Evolutionary conservation across 1,140 invertebrate genomes (phyloP).

Genomic region (Pararge aegeria): DNA sequence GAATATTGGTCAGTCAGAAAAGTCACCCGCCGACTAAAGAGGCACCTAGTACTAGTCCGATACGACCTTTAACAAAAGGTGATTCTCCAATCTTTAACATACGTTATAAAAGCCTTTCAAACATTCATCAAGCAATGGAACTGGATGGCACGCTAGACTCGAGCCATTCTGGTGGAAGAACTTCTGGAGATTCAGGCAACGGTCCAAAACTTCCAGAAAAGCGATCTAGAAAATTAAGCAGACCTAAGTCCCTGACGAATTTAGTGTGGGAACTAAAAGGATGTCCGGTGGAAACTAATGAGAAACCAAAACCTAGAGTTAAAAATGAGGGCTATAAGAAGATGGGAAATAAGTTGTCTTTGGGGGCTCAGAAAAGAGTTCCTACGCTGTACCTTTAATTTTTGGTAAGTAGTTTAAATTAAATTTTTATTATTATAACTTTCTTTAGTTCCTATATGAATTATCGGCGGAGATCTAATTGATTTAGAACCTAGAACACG

Average conservation of each 20-base stretch:
- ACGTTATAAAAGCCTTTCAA: conserved; percentile 90
- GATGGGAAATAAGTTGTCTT: conserved; percentile 70
- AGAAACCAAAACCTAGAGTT: conserved; percentile 81
- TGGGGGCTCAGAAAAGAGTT: conserved; percentile 74
- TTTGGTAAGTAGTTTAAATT: conserved; percentile 49
- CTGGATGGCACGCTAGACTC: conserved; percentile 91
- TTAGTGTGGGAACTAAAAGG: conserved; percentile 90
- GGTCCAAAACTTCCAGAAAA: conserved; percentile 90
- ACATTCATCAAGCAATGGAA: conserved; percentile 89
- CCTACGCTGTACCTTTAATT: conserved; percentile 76
- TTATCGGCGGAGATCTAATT: too few relatives aligned
- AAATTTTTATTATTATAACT: background rate
- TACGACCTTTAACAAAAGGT: conserved; percentile 81
- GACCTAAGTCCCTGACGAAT: conserved; percentile 91
- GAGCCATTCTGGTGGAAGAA: conserved; percentile 91
- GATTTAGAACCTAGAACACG: too few relatives aligned
- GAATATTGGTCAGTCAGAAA: conserved; percentile 85
- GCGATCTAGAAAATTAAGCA: conserved; percentile 86
- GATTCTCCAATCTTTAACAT: conserved; percentile 91
- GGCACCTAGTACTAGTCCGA: conserved; percentile 81
- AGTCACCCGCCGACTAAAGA: conserved; percentile 87
- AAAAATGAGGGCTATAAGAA: conserved; percentile 81
- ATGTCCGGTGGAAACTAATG: conserved; percentile 76
- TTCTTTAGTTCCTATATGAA: background rate
- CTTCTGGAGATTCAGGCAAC: conserved; percentile 90